A percentile compares a stretch with the other conserved stretches of the same genome.
Evolutionary conservation across 2,888 invertebrate species (phyloP).

Genomic region (Polymixis lichenea): DNA sequence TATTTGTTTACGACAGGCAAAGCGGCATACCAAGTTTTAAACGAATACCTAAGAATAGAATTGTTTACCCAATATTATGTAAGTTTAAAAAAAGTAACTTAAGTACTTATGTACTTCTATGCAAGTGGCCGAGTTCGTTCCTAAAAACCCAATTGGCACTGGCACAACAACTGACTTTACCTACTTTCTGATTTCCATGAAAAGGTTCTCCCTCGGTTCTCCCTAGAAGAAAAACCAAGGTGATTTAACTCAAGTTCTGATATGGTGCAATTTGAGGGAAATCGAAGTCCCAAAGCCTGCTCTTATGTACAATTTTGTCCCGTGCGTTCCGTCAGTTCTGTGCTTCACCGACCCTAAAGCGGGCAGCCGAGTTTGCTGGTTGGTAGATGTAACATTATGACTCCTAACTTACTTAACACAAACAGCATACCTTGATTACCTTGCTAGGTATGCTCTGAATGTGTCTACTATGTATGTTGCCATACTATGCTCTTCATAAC

Average conservation of each 20-base stretch:
- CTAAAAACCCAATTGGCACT: not conserved
- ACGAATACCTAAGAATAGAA: too few relatives aligned
- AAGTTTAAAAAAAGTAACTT: not conserved
- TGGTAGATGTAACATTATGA: not conserved
- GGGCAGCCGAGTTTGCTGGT: not conserved
- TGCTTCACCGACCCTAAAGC: not conserved
- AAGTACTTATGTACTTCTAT: not conserved
- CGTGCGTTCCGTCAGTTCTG: not conserved
- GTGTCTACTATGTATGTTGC: not conserved
- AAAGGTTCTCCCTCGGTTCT: too few relatives aligned
- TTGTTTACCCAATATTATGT: not conserved
- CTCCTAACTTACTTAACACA: not conserved
- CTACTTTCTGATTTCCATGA: not conserved
- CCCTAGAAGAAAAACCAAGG: not conserved
- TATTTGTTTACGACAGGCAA: not conserved
- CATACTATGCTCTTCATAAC: not conserved
- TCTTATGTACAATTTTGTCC: not conserved
- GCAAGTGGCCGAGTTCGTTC: not conserved
- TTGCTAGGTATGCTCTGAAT: not conserved
- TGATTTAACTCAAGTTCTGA: not conserved
- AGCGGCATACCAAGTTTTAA: not conserved
- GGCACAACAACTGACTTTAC: conserved; percentile 2
- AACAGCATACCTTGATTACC: not conserved
- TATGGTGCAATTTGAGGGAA: not conserved
- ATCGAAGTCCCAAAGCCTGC: not conserved